Percentiles rank a stretch among this genome's conserved stretches.
phyloP scores from a whole-genome alignment of 2,113 vertebrate species.

The Craseonycteris thonglongyai region DNA sequence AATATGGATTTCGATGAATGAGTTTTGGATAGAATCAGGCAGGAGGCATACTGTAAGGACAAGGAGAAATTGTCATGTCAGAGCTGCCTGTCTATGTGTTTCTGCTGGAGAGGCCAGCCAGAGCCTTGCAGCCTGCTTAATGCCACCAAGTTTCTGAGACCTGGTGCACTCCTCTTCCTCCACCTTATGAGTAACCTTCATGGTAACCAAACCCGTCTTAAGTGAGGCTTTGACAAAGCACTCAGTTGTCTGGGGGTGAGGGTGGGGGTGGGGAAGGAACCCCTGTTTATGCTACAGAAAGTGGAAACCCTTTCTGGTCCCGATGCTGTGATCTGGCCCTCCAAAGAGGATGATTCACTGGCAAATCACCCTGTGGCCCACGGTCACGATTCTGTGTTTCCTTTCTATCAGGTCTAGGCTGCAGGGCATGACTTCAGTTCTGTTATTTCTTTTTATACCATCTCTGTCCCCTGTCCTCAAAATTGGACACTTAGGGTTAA shows the following conservation, averaged over 20 bases:
- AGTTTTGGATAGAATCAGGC: conserved; percentile 69
- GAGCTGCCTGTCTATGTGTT: conserved; percentile 21
- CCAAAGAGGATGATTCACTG: neutral
- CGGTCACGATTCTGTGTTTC: neutral
- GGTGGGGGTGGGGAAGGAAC: neutral
- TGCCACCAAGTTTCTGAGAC: neutral
- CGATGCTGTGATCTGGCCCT: neutral
- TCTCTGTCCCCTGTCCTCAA: neutral
- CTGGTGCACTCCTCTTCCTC: neutral
- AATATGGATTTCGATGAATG: conserved; percentile 78
- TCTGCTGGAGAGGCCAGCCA: neutral
- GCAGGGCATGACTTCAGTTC: neutral
- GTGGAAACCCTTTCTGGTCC: neutral
- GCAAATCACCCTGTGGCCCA: neutral
- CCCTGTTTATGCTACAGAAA: neutral
- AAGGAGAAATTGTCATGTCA: conserved; percentile 30
- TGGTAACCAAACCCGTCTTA: neutral
- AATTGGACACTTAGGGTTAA: neutral
- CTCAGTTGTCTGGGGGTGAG: neutral
- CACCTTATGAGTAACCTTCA: neutral
- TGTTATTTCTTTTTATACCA: neutral
- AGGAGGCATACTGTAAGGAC: conserved; percentile 24
- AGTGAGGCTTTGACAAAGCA: neutral
- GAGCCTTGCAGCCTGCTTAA: neutral
- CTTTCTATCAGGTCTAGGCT: neutral